Base-by-base conservation (phyloP, 2,113 vertebrate species). In the Rhinopithecus roxellana region DNA sequence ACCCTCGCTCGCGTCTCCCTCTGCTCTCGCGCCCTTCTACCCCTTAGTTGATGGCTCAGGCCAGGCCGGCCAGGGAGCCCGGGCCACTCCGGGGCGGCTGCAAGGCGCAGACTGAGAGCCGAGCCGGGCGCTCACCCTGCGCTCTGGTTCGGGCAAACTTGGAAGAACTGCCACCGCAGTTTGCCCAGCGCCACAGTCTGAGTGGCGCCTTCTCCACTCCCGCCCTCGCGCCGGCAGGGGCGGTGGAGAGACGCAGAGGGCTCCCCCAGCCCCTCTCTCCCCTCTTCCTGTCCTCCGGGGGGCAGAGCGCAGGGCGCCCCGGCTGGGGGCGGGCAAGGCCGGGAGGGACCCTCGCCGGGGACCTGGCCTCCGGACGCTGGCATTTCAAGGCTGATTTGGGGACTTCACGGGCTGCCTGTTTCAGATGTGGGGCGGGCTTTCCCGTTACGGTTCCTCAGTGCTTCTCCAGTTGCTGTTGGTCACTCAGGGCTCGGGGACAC, bases 131-230 rank as follows among this genome's bases (percentile, higher is more conserved):
- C 94, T 95, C 86, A 55, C 8, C 11, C 92, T 18, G 87, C 70
- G 92, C 83, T 57, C 74, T 89, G 85, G 79, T 92, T 50, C 40
- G 3, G 81, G 97, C 98, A 98, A 99, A 99, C 98, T 99, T 99
- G 98, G 89, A 93, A 95, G 97, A 99, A 98, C 98, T 94, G 93
- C 91, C 95, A 81, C 94, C 95, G 48, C 91, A 97, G 97, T 98
- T 98, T 69, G 92, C 96, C 67, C 70, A 38, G 95, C 87, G 97
- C 95, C 98, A 80, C 97, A 35, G 96, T 82, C 97, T 77, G 94
- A 94, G 97, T 50, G 98, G 97, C 98, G 98, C 98, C 98, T 93
- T 97, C 94, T 57, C 89, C 69, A 5, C 97, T 97, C 97, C 97
- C 95, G 89, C 96, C 95, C 97, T 95, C 79, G 55, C 91, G 95